These are phyloP conservation scores for Holotrichia oblita DNA, from an alignment of 1,140 invertebrate genomes.

Conservation along the genomic window DNA sequence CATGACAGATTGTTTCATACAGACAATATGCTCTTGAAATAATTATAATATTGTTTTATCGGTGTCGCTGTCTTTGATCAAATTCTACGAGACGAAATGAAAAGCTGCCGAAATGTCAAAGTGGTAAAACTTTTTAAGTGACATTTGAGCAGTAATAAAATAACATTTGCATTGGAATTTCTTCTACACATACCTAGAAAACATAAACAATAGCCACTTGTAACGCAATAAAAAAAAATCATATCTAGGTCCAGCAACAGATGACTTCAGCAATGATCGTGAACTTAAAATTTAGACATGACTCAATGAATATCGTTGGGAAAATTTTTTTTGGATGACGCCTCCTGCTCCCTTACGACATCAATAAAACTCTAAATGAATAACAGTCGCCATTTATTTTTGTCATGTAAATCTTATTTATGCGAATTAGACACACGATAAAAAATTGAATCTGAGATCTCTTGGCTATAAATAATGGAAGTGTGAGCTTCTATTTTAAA, in stretches of 20 bases:
- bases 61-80: conserved; percentile 3
- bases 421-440: background rate
- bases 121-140: background rate
- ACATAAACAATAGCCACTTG: conserved; percentile 7
- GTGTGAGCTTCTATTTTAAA: background rate
- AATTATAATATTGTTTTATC: background rate
- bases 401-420: conserved; percentile 32
- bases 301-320: conserved; percentile 23
- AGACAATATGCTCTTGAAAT: too few relatives aligned
- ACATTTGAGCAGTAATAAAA: background rate
- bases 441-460: background rate
- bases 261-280: conserved; percentile 23
- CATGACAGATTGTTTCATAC: too few relatives aligned
- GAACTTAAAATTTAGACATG: conserved; percentile 34
- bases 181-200: conserved; percentile 7
- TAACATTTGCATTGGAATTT: background rate
- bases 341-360: conserved; percentile 23
- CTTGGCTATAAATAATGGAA: background rate
- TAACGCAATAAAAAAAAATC: background rate
- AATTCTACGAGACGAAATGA: background rate
- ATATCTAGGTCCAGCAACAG: conserved; percentile 3
- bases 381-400: conserved; percentile 5
- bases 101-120: conserved; percentile 2
- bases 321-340: conserved; percentile 18
- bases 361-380: conserved; percentile 18